Conservation (phyloP, 2,113 vertebrate genomes). For the Nerophis ophidion region DNA sequence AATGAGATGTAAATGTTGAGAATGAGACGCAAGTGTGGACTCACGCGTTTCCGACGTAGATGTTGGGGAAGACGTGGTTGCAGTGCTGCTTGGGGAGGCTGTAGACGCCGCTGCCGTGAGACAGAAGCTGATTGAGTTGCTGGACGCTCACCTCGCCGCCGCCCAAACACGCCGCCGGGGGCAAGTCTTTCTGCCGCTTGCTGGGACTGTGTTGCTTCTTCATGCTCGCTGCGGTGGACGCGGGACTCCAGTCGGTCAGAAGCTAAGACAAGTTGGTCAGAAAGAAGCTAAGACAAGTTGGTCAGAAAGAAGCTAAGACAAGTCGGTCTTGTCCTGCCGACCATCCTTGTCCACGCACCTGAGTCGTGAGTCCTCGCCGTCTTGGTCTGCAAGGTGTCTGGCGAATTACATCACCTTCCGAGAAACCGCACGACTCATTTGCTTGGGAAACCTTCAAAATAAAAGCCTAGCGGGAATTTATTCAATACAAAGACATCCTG, state of each 20-base stretch:
- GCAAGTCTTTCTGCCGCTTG: conserved; percentile 50
- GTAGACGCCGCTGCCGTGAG: conserved; percentile 87
- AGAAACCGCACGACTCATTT: accelerated
- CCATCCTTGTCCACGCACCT: conserved; percentile 40
- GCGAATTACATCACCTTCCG: background rate
- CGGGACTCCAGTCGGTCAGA: conserved; percentile 18
- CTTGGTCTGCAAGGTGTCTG: conserved; percentile 36
- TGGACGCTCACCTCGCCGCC: conserved; percentile 80
- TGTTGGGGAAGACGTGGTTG: conserved; percentile 89
- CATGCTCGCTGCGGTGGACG: conserved; percentile 56
- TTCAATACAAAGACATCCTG: too few species aligned
- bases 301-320: too few species aligned
- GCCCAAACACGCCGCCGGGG: conserved; percentile 54
- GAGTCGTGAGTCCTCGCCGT: conserved; percentile 25
- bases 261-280: too few species aligned
- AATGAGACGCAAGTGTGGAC: too few species aligned
- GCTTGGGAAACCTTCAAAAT: conserved; percentile 14
- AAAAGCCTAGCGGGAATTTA: background rate
- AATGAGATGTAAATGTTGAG: too few species aligned
- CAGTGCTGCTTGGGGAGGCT: conserved; percentile 89
- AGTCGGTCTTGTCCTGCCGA: conserved; percentile 3
- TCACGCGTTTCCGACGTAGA: conserved; percentile 97
- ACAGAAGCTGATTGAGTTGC: conserved; percentile 88
- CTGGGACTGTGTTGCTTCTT: conserved; percentile 74
- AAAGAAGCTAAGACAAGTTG: too few species aligned